Evolutionary conservation across 64 coral and sea anemone genomes (phyloP).

Genomic region (Pocillopora verrucosa): DNA sequence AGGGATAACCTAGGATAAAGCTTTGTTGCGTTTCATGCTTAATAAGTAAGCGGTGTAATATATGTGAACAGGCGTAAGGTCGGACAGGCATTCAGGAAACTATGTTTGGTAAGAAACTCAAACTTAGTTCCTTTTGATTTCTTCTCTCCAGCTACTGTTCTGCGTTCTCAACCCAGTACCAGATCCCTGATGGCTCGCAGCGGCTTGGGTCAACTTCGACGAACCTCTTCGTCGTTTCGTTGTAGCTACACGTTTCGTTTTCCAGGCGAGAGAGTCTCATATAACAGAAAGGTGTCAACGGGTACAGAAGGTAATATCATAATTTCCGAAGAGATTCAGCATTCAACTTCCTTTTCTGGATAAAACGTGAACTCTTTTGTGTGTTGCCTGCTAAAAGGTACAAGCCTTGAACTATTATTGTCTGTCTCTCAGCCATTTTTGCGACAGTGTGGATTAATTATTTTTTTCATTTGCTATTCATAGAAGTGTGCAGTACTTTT

Average conservation of each 20-base stretch:
- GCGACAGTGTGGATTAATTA: too few relatives aligned
- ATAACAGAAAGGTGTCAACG: slow-evolving; percentile 60
- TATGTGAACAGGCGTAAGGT: neutral
- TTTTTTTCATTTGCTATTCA: too few relatives aligned
- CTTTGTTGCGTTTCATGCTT: neutral
- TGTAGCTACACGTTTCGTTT: slow-evolving; percentile 78
- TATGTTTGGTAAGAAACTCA: too few relatives aligned
- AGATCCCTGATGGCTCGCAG: slow-evolving; percentile 29
- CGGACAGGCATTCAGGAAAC: neutral
- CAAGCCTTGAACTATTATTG: too few relatives aligned
- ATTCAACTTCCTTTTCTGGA: neutral
- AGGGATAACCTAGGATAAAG: neutral
- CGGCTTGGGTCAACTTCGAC: slow-evolving; percentile 20
- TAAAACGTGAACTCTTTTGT: too few relatives aligned
- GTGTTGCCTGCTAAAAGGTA: too few relatives aligned
- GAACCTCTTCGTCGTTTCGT: slow-evolving; percentile 56
- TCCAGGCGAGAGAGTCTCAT: slow-evolving; percentile 72
- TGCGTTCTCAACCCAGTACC: neutral
- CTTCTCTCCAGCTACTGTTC: neutral
- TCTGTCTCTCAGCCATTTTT: too few relatives aligned
- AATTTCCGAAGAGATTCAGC: neutral
- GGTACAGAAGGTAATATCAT: slow-evolving; percentile 54
- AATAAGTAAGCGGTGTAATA: neutral
- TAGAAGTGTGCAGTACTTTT: too few relatives aligned
- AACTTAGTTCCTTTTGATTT: neutral